Conservation (phyloP, 2,888 invertebrate species). For the Netelia melanura region DNA sequence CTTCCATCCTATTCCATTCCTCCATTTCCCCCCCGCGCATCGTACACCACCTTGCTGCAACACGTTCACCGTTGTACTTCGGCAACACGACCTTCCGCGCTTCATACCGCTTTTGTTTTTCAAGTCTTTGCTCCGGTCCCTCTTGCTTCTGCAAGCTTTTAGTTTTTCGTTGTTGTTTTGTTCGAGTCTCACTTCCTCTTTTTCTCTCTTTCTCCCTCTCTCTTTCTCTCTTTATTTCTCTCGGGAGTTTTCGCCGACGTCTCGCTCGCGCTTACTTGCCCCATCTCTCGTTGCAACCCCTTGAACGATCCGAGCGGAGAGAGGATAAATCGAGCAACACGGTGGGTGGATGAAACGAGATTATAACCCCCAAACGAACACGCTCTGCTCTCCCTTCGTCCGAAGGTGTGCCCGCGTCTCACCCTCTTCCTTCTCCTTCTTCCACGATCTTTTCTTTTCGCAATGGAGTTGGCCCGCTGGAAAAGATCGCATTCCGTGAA, state of each 20-base stretch:
- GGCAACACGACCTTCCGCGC: constrained; percentile 35
- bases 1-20: neutral
- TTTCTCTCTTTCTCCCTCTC: neutral
- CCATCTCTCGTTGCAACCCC: neutral
- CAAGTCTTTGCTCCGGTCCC: neutral
- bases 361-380: constrained; percentile 49
- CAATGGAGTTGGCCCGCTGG: neutral
- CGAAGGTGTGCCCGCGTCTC: neutral
- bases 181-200: neutral
- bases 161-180: constrained; percentile 14
- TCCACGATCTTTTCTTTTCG: neutral
- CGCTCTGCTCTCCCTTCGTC: constrained; percentile 36
- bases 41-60: neutral
- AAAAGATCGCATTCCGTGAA: constrained; percentile 20
- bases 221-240: constrained; percentile 21
- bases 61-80: constrained; percentile 26
- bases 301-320: constrained; percentile 1
- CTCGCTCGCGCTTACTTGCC: constrained; percentile 19
- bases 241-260: neutral
- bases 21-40: neutral
- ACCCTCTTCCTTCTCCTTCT: neutral
- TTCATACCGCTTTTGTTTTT: constrained; percentile 22
- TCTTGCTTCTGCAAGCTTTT: constrained; percentile 34
- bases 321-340: constrained; percentile 22
- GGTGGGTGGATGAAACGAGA: constrained; percentile 50